Conservation (phyloP, 2,888 invertebrate genomes). For the Gordius sp. region DNA sequence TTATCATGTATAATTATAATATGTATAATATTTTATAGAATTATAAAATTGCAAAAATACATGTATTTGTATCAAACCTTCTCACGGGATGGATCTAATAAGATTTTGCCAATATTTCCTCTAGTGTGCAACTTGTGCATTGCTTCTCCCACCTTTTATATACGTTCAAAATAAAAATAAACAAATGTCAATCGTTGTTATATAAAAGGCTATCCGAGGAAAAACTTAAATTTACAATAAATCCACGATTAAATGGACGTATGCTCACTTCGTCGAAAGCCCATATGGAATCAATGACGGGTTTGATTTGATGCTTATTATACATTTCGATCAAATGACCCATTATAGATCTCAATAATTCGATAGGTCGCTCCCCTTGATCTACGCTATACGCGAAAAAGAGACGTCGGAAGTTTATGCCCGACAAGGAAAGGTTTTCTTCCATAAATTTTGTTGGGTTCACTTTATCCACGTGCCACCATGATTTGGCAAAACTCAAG, state of each 20-base stretch:
- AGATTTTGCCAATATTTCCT: slow-evolving; percentile 61
- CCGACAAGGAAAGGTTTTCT: slow-evolving; percentile 55
- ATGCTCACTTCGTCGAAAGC: slow-evolving; percentile 64
- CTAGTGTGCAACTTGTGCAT: slow-evolving; percentile 77
- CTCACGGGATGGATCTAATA: slow-evolving; percentile 41
- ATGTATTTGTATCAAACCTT: no score
- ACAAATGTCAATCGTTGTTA: background rate
- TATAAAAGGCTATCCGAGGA: no score
- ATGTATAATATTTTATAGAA: no score
- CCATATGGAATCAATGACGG: slow-evolving; percentile 55
- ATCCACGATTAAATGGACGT: no score
- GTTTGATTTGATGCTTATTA: slow-evolving; percentile 50
- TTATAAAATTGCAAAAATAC: no score
- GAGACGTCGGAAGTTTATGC: background rate
- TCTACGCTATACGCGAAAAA: slow-evolving; percentile 4
- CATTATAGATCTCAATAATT: slow-evolving; percentile 43
- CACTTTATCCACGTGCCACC: slow-evolving; percentile 75
- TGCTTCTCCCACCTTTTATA: slow-evolving; percentile 36
- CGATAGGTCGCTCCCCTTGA: slow-evolving; percentile 22
- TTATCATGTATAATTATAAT: no score
- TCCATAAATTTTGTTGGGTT: slow-evolving; percentile 61
- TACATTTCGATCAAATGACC: slow-evolving; percentile 47
- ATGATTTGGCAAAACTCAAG: slow-evolving; percentile 63
- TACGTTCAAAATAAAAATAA: background rate
- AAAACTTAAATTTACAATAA: no score